These are phyloP conservation scores for Rhodophaea formosa DNA, from an alignment of 2,888 invertebrate species.

Conservation along the genomic window DNA sequence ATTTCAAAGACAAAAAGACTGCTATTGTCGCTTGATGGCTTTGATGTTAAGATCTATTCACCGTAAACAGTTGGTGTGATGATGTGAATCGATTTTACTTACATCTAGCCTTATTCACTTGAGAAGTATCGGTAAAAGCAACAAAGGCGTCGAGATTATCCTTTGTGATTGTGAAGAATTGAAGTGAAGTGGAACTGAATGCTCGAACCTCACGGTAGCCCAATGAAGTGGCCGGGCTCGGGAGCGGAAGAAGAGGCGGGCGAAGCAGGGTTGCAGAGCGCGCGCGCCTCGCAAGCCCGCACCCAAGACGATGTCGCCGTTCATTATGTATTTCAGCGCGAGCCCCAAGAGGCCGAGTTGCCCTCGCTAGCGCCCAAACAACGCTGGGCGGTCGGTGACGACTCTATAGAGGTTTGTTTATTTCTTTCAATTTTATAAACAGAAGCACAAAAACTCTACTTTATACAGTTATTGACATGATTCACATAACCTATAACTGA, in stretches of 20 bases:
- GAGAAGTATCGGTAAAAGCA: constrained; percentile 43
- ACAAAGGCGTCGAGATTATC: constrained; percentile 47
- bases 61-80: constrained; percentile 48
- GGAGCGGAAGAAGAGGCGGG: constrained; percentile 84
- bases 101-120: constrained; percentile 44
- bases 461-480: constrained; percentile 29
- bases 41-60: constrained; percentile 43
- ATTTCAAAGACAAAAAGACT: constrained; percentile 67
- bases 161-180: constrained; percentile 61
- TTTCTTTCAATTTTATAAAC: neutral
- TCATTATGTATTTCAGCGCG: constrained; percentile 93
- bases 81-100: constrained; percentile 57
- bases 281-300: constrained; percentile 85
- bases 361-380: constrained; percentile 87
- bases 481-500: constrained; percentile 38
- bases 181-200: constrained; percentile 75
- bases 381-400: constrained; percentile 94
- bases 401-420: constrained; percentile 90
- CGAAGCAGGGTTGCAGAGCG: constrained; percentile 79
- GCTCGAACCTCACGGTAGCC: constrained; percentile 82
- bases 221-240: constrained; percentile 90
- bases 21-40: constrained; percentile 53
- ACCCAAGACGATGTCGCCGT: constrained; percentile 93
- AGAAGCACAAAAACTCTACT: neutral
- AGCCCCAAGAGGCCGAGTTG: constrained; percentile 90